phyloP scores from a whole-genome alignment of 2,113 vertebrate species.

The Clarias gariepinus region DNA sequence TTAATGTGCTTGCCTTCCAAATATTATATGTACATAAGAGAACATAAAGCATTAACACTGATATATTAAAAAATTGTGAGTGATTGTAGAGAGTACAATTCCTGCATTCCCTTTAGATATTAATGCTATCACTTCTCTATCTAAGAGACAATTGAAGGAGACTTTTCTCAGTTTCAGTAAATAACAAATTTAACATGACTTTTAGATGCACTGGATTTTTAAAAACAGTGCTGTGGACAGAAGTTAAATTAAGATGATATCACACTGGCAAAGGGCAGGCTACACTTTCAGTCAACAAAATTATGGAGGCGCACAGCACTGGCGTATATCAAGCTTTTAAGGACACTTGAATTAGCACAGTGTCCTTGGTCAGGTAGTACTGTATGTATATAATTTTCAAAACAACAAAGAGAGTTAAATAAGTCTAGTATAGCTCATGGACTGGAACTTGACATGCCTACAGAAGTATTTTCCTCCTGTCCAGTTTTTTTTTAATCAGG shows the following conservation, averaged over 20 bases:
- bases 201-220: constrained; percentile 3
- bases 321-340: constrained; percentile 1
- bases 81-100: background rate
- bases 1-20: background rate
- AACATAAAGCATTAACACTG: too few relatives aligned
- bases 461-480: background rate
- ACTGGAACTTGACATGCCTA: background rate
- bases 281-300: constrained; percentile 1
- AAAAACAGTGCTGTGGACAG: background rate
- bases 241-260: constrained; percentile 9
- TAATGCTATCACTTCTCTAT: background rate
- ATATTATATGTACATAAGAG: background rate
- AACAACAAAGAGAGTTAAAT: background rate
- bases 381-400: background rate
- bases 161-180: background rate
- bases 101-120: background rate
- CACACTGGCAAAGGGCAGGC: background rate
- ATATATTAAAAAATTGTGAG: background rate
- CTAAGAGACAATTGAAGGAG: background rate
- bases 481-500: too few relatives aligned
- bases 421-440: background rate
- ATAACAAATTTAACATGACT: background rate
- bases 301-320: background rate
- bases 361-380: background rate
- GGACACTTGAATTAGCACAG: background rate